phyloP scores from a whole-genome alignment of 2,113 vertebrate species.

The Rhynchopsitta pachyrhyncha region DNA sequence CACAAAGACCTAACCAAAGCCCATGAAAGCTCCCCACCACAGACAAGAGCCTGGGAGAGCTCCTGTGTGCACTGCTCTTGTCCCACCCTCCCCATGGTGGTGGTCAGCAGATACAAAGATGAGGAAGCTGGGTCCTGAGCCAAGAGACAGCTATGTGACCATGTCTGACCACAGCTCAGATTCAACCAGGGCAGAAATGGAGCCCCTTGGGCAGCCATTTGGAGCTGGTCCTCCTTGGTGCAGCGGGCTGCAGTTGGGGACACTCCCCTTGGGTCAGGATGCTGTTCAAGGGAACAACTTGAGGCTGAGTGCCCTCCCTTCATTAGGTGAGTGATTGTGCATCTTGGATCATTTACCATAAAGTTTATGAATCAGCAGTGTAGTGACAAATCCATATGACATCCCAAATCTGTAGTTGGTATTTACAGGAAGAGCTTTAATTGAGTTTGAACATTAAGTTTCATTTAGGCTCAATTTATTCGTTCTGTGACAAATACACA shows the following conservation, averaged over 20 bases:
- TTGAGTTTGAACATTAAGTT: background rate
- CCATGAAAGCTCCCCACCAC: background rate
- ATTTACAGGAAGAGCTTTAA: background rate
- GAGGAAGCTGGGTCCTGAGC: background rate
- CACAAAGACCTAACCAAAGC: background rate
- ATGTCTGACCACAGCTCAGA: background rate
- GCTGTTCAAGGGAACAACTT: background rate
- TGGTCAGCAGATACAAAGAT: background rate
- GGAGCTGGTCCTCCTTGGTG: background rate
- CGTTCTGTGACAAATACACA: accelerated
- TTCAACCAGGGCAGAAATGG: background rate
- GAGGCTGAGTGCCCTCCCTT: background rate
- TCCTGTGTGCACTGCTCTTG: background rate
- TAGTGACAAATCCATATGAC: background rate
- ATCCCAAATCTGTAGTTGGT: background rate
- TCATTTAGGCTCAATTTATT: background rate
- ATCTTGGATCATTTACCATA: background rate
- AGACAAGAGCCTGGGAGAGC: background rate
- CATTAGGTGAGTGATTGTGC: background rate
- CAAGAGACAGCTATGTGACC: background rate
- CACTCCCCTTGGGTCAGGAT: background rate
- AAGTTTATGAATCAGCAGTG: background rate
- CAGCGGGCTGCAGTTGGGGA: background rate
- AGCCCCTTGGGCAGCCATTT: background rate
- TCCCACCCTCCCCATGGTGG: background rate